These are phyloP conservation scores for Hydropsyche tenuis DNA, from an alignment of 1,140 invertebrate genomes.

Conservation along the genomic window DNA sequence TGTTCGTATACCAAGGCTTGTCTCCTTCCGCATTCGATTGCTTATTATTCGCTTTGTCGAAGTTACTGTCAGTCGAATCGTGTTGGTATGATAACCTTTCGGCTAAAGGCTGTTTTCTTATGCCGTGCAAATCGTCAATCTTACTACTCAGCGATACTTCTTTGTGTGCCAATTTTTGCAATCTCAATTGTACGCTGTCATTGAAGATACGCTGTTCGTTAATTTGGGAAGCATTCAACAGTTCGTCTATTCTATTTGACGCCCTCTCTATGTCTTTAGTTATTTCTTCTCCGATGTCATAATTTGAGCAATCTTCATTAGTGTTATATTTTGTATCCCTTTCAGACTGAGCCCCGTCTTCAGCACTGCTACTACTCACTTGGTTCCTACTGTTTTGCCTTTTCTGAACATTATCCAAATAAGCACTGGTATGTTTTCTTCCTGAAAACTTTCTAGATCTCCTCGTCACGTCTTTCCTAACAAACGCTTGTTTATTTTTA, in stretches of 20 bases:
- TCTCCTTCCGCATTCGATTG: constrained; percentile 56
- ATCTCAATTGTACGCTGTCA: constrained; percentile 18
- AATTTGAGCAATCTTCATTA: constrained; percentile 55
- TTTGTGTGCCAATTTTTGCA: constrained; percentile 52
- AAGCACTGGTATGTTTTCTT: constrained; percentile 62
- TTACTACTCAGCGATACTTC: constrained; percentile 60
- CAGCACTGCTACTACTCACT: constrained; percentile 62
- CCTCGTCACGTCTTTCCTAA: constrained; percentile 60
- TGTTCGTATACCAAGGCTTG: constrained; percentile 62
- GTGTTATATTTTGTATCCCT: constrained; percentile 58
- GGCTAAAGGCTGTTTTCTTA: constrained; percentile 53
- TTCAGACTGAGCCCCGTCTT: constrained; percentile 55
- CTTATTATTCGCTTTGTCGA: constrained; percentile 57
- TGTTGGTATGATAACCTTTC: constrained; percentile 21
- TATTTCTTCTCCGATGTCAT: constrained; percentile 64
- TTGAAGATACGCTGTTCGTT: not conserved
- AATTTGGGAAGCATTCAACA: constrained; percentile 56
- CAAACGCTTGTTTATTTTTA: constrained; percentile 67
- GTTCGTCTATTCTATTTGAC: constrained; percentile 64
- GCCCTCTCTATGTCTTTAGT: constrained; percentile 63
- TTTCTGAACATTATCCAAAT: constrained; percentile 61
- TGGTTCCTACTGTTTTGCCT: constrained; percentile 54
- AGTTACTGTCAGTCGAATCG: constrained; percentile 58
- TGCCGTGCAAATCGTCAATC: constrained; percentile 60
- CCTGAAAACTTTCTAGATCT: constrained; percentile 63